Percentiles rank a stretch among this genome's conserved stretches.
Conservation (phyloP, 2,113 vertebrate genomes). For the Pteronura brasiliensis region DNA sequence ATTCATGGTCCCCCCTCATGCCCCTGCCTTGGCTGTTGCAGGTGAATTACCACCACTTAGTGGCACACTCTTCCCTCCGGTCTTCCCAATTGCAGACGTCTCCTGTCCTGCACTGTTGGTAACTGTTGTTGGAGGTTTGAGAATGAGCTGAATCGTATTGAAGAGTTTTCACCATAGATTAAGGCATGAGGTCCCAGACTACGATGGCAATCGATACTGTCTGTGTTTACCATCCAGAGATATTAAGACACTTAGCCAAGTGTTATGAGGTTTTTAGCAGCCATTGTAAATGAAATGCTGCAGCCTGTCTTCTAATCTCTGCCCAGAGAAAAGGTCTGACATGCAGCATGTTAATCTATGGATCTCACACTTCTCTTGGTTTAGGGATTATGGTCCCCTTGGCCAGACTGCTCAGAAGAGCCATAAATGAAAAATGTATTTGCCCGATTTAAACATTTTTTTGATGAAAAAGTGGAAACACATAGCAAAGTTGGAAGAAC, state of each 20-base stretch:
- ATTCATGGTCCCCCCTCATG: not conserved
- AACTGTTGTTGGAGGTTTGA: not conserved
- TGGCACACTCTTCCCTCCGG: fast-evolving
- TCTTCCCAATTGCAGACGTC: not conserved
- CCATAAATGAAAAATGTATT: not conserved
- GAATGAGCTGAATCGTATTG: not conserved
- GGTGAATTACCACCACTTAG: no score
- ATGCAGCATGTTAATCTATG: not conserved
- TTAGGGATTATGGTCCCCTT: not conserved
- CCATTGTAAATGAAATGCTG: not conserved
- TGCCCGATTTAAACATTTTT: not conserved
- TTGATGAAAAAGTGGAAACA: not conserved
- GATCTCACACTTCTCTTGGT: not conserved
- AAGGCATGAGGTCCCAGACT: not conserved
- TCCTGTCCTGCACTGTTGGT: not conserved
- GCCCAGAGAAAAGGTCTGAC: not conserved
- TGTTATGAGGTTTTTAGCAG: not conserved
- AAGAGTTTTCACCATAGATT: not conserved
- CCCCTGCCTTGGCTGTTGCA: no score
- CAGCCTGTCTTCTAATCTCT: not conserved
- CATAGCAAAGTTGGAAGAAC: not conserved
- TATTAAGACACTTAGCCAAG: not conserved
- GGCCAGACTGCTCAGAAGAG: not conserved
- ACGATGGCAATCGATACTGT: not conserved
- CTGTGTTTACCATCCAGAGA: not conserved